Conservation (phyloP, 2,797 vertebrate genomes). For the Microcaecilia unicolor region DNA sequence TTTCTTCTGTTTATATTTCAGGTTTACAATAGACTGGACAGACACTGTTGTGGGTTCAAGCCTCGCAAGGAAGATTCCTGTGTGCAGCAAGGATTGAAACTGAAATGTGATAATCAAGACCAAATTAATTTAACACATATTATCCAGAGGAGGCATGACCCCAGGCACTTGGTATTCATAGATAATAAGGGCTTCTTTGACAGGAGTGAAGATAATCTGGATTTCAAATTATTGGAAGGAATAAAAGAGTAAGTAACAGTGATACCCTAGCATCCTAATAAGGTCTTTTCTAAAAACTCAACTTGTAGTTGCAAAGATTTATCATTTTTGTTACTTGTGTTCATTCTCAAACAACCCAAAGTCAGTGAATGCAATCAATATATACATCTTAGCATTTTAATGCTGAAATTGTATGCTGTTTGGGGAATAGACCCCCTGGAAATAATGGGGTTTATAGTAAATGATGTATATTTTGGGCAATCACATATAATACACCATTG, state of each 20-base stretch:
- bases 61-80: conserved; percentile 79
- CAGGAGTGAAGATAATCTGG: conserved; percentile 85
- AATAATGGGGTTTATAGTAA: too few relatives aligned
- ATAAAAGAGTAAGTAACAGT: conserved; percentile 91
- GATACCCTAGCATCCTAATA: too few relatives aligned
- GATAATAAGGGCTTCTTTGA: conserved; percentile 88
- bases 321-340: too few relatives aligned
- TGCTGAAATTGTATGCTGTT: too few relatives aligned
- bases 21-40: conserved; percentile 87
- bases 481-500: too few relatives aligned
- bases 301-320: too few relatives aligned
- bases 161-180: conserved; percentile 71
- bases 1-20: conserved; percentile 54
- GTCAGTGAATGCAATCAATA: too few relatives aligned
- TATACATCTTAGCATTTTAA: too few relatives aligned
- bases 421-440: too few relatives aligned
- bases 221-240: conserved; percentile 85
- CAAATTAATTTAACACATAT: conserved; percentile 65
- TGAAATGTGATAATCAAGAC: conserved; percentile 58
- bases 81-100: conserved; percentile 45
- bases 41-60: conserved; percentile 85
- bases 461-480: too few relatives aligned
- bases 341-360: too few relatives aligned
- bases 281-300: too few relatives aligned
- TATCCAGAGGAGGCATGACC: conserved; percentile 65